Base-by-base conservation (phyloP, 1,140 invertebrate genomes). In the Zaprionus ornatus region DNA sequence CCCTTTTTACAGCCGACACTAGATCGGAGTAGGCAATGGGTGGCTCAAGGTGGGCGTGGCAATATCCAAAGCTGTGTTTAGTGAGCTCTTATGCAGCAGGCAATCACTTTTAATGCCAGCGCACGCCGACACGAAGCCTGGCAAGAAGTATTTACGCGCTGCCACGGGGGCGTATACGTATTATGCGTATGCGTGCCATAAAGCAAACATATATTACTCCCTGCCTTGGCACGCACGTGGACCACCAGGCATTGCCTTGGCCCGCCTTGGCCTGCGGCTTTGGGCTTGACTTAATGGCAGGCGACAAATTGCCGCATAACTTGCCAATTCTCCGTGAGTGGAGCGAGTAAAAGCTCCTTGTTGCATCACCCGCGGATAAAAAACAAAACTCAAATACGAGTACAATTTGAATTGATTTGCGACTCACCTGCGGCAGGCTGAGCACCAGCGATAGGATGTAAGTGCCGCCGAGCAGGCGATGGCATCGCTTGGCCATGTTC, bases 391-490 rank as follows among this genome's bases (percentile, higher is more conserved):
- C 13, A 25, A 12, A 27, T 45, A 2, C 13, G 17, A 12, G 19
- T 45, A 2, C 5, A 7, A 13, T 57, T 70, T n/a, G 23, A 42
- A 42, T 40, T 42, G 27, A 29, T 27, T 42, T 61, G 4, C 35
- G 5, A 93, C 93, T 94, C 93, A 97, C 96, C 95, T 98, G 97
- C n/a, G 97, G 97, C 80, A 96, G 92, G 91, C 96, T 97, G 25
- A 97, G 94, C 3, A 97, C 48, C 10, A 95, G 93, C 71, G 96
- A 96, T 2, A 97, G 88, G 1, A 95, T 91, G 95, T 96, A 97
- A 4, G 95, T 95, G 21, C 95, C 90, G 0, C 94, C 92, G 2
- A 97, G 94, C 10, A 96, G 93, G 48, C 94, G 94, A 60, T 94
- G 94, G 80, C 94, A 96, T 21, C 95, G 93, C 35, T 95, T 94